Evolutionary conservation across 2,113 vertebrate species (phyloP).

Genomic region (Caracal caracal): DNA sequence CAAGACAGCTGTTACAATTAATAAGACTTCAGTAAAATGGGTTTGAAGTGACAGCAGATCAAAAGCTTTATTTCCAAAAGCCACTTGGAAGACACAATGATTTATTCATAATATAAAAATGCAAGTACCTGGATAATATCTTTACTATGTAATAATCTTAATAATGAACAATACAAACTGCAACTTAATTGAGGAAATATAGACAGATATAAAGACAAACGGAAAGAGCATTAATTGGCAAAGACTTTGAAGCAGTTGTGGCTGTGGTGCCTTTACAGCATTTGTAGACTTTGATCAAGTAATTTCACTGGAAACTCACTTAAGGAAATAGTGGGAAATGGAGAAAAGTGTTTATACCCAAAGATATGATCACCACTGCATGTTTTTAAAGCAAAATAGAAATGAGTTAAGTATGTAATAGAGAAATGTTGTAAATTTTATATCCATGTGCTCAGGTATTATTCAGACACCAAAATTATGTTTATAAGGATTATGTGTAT

Average conservation of each 20-base stretch:
- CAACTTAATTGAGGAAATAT: background rate
- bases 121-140: background rate
- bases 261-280: background rate
- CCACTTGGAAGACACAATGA: background rate
- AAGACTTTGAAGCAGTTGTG: background rate
- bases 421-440: background rate
- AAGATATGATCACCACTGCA: background rate
- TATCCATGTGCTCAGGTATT: background rate
- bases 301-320: background rate
- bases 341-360: background rate
- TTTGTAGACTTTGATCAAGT: background rate
- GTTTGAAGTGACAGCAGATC: background rate
- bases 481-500: background rate
- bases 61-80: background rate
- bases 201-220: background rate
- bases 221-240: background rate
- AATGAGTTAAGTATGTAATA: background rate
- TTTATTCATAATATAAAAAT: slow-evolving; percentile 2
- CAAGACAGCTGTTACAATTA: background rate
- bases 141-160: background rate
- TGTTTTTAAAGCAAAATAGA: background rate
- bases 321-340: background rate
- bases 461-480: background rate
- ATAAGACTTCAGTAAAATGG: background rate
- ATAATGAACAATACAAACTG: background rate